Percentiles rank a stretch among this genome's conserved stretches.
phyloP scores from a whole-genome alignment of 2,888 invertebrate genomes.

The Eremobia ochroleuca region DNA sequence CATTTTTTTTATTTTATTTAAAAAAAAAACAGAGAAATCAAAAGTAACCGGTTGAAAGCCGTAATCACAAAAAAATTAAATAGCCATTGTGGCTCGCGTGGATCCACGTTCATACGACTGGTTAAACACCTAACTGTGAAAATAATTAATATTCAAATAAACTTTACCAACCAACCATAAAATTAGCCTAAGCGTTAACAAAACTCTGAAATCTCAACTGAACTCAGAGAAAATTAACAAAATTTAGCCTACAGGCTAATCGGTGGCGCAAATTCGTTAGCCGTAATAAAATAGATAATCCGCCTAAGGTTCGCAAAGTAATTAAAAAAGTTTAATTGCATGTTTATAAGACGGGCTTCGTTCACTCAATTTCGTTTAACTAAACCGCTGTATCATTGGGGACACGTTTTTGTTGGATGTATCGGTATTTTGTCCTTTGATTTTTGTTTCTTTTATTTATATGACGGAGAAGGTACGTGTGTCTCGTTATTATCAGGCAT shows the following conservation, averaged over 20 bases:
- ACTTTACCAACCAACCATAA: conserved; percentile 9
- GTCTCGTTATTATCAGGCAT: too few species aligned
- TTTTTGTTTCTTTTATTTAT: not conserved
- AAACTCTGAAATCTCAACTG: conserved; percentile 39
- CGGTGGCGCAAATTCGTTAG: conserved; percentile 64
- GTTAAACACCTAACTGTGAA: not conserved
- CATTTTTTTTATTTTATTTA: too few species aligned
- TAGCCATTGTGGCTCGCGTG: not conserved
- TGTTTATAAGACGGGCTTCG: conserved; percentile 67
- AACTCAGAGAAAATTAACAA: conserved; percentile 50
- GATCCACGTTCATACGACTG: not conserved
- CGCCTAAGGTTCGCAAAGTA: conserved; percentile 75
- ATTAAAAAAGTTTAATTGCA: conserved; percentile 85
- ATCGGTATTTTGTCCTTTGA: not conserved
- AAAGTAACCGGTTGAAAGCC: not conserved
- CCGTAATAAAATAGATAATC: conserved; percentile 74
- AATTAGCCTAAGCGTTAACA: conserved; percentile 25
- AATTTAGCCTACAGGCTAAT: conserved; percentile 59
- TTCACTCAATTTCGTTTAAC: conserved; percentile 74
- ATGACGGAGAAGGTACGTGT: too few species aligned
- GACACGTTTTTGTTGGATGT: conserved; percentile 14
- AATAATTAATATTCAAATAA: not conserved
- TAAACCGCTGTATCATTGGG: conserved; percentile 75
- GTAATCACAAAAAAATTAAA: not conserved
- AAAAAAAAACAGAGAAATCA: too few species aligned